Evolutionary conservation across 2,113 vertebrate species (phyloP).

Genomic region (Grammomys dolichurus): DNA sequence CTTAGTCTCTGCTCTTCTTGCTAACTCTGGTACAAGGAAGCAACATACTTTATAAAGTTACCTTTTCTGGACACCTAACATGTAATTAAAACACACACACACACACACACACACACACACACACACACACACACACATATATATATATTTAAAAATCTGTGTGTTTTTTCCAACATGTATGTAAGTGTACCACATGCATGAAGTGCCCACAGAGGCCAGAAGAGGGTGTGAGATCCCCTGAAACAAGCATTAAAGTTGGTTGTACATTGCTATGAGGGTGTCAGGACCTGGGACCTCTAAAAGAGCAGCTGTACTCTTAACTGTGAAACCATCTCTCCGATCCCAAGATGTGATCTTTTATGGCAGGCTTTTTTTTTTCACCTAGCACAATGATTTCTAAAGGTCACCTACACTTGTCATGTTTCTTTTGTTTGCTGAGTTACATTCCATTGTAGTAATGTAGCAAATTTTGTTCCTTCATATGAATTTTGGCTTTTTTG

Average conservation of each 20-base stretch:
- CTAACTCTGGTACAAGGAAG: neutral
- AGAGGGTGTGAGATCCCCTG: neutral
- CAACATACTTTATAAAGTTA: neutral
- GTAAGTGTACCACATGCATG: neutral
- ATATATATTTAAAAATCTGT: neutral
- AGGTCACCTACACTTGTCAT: neutral
- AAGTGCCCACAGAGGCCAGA: neutral
- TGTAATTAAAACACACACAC: neutral
- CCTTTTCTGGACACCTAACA: neutral
- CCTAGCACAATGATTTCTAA: neutral
- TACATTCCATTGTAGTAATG: neutral
- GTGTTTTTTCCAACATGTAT: neutral
- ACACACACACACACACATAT: no score
- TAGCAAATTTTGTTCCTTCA: neutral
- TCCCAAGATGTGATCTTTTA: neutral
- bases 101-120: no score
- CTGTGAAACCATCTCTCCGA: neutral
- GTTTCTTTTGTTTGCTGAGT: constrained; percentile 6
- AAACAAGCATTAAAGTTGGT: neutral
- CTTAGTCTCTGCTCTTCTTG: neutral
- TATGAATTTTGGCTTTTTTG: neutral
- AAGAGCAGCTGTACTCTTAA: neutral
- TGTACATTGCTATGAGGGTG: neutral
- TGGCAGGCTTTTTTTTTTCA: neutral
- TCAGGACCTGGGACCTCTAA: neutral